Conservation (phyloP, 2,888 invertebrate species). For the Oxytorus armatus region DNA sequence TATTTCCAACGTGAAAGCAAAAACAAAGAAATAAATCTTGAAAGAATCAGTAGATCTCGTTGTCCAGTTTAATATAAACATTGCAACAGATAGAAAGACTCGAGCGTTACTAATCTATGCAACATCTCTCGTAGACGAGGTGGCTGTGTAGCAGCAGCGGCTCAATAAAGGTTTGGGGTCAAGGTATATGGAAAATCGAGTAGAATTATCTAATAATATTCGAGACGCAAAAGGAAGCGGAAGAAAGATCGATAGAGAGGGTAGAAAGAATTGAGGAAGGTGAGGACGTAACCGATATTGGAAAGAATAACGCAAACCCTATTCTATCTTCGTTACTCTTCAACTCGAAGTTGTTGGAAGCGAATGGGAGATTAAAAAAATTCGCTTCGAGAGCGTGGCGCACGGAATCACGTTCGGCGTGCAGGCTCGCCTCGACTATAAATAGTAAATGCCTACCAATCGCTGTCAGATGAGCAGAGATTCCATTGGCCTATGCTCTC, state of each 20-base stretch:
- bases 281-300: conserved; percentile 38
- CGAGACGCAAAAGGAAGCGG: conserved; percentile 51
- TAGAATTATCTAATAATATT: conserved; percentile 59
- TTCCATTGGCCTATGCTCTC: conserved; percentile 71
- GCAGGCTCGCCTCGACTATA: conserved; percentile 69
- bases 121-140: conserved; percentile 23
- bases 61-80: conserved; percentile 16
- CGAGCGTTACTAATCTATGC: conserved; percentile 1
- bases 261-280: conserved; percentile 7
- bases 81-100: conserved; percentile 18
- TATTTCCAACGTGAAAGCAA: not conserved
- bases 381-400: conserved; percentile 67
- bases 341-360: conserved; percentile 44
- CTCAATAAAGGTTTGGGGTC: conserved; percentile 41
- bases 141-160: conserved; percentile 35
- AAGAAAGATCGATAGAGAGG: conserved; percentile 24
- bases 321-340: conserved; percentile 56
- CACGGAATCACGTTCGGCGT: conserved; percentile 72
- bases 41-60: conserved; percentile 4
- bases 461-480: conserved; percentile 72
- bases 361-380: conserved; percentile 64
- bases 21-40: not conserved
- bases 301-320: conserved; percentile 51
- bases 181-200: conserved; percentile 53
- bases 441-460: conserved; percentile 71